Evolutionary conservation across 2,888 invertebrate genomes (phyloP).

Genomic region (Chrysomela aeneicollis): DNA sequence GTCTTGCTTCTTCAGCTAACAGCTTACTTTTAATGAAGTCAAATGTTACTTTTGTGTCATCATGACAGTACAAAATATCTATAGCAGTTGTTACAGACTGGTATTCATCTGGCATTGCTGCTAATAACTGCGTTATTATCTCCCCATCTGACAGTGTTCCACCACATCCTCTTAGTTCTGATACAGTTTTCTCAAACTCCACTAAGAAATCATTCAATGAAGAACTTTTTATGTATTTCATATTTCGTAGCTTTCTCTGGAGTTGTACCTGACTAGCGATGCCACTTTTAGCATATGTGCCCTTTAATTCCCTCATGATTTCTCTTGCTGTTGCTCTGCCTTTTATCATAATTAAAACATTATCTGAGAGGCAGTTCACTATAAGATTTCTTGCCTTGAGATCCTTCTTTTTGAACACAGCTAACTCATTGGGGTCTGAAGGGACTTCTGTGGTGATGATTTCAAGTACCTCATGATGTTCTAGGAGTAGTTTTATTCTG

Average conservation of each 20-base stretch:
- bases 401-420: constrained; percentile 8
- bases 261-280: constrained; percentile 22
- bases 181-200: constrained; percentile 15
- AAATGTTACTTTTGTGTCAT: neutral
- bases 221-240: constrained; percentile 14
- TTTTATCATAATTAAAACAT: constrained; percentile 15
- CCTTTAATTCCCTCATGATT: neutral
- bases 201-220: constrained; percentile 10
- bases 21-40: constrained; percentile 19
- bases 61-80: constrained; percentile 25
- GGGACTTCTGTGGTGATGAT: neutral
- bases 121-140: neutral
- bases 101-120: constrained; percentile 23
- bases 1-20: constrained; percentile 21
- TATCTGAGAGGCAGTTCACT: constrained; percentile 6
- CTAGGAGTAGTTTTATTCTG: constrained; percentile 8
- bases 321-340: neutral
- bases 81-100: constrained; percentile 28
- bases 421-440: neutral
- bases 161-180: constrained; percentile 8
- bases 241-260: constrained; percentile 22
- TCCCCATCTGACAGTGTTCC: constrained; percentile 8
- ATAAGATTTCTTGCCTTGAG: constrained; percentile 6
- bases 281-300: constrained; percentile 12
- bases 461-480: constrained; percentile 4